phyloP scores from a whole-genome alignment of 1,140 invertebrate genomes.

The Cotesia chilonis region DNA sequence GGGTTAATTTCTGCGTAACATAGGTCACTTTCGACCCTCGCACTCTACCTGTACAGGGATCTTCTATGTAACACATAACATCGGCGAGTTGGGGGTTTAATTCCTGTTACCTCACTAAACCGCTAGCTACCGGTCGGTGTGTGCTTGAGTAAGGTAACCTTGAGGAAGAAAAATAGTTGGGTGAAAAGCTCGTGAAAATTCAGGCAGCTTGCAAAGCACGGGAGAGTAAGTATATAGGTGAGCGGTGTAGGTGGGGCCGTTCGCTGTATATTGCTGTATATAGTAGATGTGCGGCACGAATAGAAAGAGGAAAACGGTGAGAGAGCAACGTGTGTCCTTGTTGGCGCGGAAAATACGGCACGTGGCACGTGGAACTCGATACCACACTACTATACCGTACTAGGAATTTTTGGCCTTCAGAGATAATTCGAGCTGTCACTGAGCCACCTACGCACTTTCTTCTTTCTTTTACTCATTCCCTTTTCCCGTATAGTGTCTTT shows the following conservation, averaged over 20 bases:
- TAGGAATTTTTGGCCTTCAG: conserved; percentile 32
- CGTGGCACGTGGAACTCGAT: conserved; percentile 41
- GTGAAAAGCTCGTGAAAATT: too few species aligned
- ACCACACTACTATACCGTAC: conserved; percentile 26
- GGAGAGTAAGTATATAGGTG: conserved; percentile 13
- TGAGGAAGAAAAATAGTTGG: conserved; percentile 39
- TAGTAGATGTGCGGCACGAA: background rate
- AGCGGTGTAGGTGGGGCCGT: conserved; percentile 34
- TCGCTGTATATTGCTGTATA: background rate
- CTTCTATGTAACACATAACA: too few species aligned
- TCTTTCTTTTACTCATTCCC: background rate
- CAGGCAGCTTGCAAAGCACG: background rate
- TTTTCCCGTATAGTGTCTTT: background rate
- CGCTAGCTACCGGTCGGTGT: conserved; percentile 9
- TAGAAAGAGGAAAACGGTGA: conserved; percentile 30
- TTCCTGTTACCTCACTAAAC: conserved; percentile 2
- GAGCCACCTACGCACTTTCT: conserved; percentile 17
- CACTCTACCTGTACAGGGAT: conserved; percentile 7
- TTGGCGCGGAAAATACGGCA: conserved; percentile 35
- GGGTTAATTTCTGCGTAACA: conserved; percentile 39
- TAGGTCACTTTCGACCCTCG: conserved; percentile 38
- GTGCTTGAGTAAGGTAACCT: conserved; percentile 12
- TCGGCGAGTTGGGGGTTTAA: conserved; percentile 5
- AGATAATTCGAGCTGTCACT: conserved; percentile 26
- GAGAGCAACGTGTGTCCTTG: conserved; percentile 9